Base-by-base conservation (phyloP, 2,113 vertebrate genomes). In the Hemiprocne comata region DNA sequence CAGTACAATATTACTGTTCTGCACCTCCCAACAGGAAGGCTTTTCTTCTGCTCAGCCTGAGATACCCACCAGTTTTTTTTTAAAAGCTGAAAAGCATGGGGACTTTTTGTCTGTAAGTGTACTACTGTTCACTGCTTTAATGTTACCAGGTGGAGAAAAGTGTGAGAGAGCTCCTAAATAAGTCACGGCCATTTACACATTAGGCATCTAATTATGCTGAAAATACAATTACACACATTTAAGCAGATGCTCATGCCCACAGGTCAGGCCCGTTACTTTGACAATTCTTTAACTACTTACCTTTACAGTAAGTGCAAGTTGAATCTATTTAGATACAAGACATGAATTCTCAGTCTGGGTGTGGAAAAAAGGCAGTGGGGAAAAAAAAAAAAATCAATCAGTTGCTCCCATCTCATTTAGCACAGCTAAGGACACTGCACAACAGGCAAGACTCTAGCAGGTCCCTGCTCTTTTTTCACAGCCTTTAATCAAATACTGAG, bases 161-260 rank as follows among this genome's bases (percentile, higher is more conserved):
- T 62, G 53, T 50, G 73, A 78, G 58, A 79, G 44, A 26, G 29
- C 54, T 89, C 78, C 33, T 58, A 58, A 87, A 4, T 33, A 89
- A 94, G 71, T 73, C 78, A 78, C 51, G 54, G 51, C 19, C 58
- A 57, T 61, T 87, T 75, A 82, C 40, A 84, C 83, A 50, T 89
- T 61, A 93, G 84, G 84, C 44, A 55, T 20, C 75, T 85, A 87
- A 94, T 93, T 91, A 90, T 4, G 51, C 46, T 70, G 51, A 95
- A 95, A 96, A 91, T 38, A 79, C 85, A 90, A 80, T 93, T 93
- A 87, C 81, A 87, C 58, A 55, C 71, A 42, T 94, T 89, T 89
- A 91, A 76, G 85, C 58, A 85, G 85, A 85, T 95, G 81, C 51
- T 85, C 12, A 31, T 94, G 87, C 62, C 91, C 74, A 87, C 7